phyloP scores from a whole-genome alignment of 1,140 invertebrate species.

The Potamilus streckersoni region DNA sequence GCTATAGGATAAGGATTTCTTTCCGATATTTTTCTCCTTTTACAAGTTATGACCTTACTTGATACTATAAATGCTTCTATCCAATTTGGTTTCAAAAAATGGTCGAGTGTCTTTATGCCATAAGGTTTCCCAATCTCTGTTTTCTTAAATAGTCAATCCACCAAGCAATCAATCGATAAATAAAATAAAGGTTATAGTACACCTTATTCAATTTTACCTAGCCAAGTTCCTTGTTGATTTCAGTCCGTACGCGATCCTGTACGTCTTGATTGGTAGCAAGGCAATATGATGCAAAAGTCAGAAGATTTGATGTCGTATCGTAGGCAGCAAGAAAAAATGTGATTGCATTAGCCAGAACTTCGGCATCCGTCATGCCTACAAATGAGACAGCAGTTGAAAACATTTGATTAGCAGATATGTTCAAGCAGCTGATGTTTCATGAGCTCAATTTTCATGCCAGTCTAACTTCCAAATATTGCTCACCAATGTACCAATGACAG shows the following conservation, averaged over 20 bases:
- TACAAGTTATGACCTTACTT: neutral
- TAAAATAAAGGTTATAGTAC: neutral
- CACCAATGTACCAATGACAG: too few relatives aligned
- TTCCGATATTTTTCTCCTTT: too few relatives aligned
- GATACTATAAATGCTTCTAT: neutral
- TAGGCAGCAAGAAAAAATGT: conserved; percentile 78
- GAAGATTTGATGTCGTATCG: conserved; percentile 73
- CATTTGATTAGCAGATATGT: neutral
- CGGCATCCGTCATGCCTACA: conserved; percentile 66
- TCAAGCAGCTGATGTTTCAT: too few relatives aligned
- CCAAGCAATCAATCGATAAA: neutral
- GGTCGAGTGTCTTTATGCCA: too few relatives aligned
- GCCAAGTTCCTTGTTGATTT: conserved; percentile 34
- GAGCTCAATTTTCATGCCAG: too few relatives aligned
- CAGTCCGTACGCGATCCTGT: conserved; percentile 29
- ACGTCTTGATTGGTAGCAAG: conserved; percentile 70
- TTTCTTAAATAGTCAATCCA: too few relatives aligned
- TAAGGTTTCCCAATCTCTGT: too few relatives aligned
- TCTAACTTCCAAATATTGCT: too few relatives aligned
- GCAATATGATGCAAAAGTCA: conserved; percentile 72
- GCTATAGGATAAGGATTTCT: too few relatives aligned
- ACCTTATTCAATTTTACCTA: conserved; percentile 33
- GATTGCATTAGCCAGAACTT: conserved; percentile 76
- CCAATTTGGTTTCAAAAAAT: too few relatives aligned
- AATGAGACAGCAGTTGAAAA: conserved; percentile 44